Evolutionary conservation across 1,140 invertebrate species (phyloP), one percentile per base, ranked within the genome.

Genomic region (Eulimnadia texana): DNA sequence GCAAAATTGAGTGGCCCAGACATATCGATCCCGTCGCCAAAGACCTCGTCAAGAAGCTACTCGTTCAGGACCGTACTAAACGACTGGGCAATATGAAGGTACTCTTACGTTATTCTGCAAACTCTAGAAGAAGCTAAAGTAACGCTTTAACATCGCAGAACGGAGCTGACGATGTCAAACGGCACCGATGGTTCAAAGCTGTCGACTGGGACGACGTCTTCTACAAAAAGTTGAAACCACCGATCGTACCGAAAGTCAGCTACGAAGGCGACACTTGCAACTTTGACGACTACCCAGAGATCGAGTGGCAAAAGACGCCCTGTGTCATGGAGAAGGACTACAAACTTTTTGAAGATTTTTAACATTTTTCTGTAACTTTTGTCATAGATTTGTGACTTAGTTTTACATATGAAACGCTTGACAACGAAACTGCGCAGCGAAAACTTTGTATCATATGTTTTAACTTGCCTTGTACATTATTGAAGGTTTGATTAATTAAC

Each of bases 241-340:
- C 93, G 13, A 91, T 96, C 68, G 77, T 93, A 64, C 93, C 93
- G 11, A 83, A 88, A 70, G 81, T 97, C 2, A 82, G 82, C 66
- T 90, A 88, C 68, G 89, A 91, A 63, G 91, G 92, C 3, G 94
- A 98, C 73, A 89, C 92, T 0, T 86, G 88, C 57, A 96, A 96
- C 73, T 97, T 96, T 73, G 93, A 98, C 72, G 86, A 92, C 67
- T 98, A 97, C 71, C 88, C 91, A 25, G 93, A 97, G 74, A 83
- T 83, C 47, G 90, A 95, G 70, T 90, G 87, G 83, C 84, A 85
- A 70, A 75, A 76, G 20, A 80, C 84, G 0, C 82, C 85, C 52
- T 79, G 84, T 11, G 78, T 91, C 57, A 82, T 86, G 66, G 83
- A 88, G 62, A 81, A 83, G 64, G 90, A 94, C 70, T 72, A 87